phyloP scores from a whole-genome alignment of 2,113 vertebrate species.

The Gavia stellata region DNA sequence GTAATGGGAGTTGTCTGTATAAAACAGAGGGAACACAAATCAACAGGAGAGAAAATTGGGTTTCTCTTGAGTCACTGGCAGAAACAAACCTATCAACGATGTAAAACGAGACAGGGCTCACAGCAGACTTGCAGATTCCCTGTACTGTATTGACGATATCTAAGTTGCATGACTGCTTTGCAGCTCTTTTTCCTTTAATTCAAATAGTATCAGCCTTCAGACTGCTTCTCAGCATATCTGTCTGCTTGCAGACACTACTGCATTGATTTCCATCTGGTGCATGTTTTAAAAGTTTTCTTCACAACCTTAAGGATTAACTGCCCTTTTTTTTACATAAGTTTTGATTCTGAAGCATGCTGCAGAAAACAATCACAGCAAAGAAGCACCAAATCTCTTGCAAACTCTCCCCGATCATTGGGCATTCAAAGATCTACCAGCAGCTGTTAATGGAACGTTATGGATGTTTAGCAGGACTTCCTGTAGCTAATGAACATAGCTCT shows the following conservation, averaged over 20 bases:
- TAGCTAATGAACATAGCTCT: slow-evolving; percentile 50
- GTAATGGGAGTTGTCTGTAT: slow-evolving; percentile 4
- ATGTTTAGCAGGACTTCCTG: slow-evolving; percentile 59
- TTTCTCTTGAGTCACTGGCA: slow-evolving; percentile 6
- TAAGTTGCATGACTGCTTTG: background rate
- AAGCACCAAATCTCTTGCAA: slow-evolving; percentile 19
- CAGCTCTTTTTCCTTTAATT: background rate
- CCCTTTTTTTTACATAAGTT: background rate
- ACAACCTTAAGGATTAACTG: background rate
- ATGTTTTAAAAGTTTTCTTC: background rate
- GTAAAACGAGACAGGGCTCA: background rate
- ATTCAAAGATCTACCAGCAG: slow-evolving; percentile 34
- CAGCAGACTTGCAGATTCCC: background rate
- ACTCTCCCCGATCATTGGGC: background rate
- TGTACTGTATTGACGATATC: background rate
- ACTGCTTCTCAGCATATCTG: background rate
- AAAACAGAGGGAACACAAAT: slow-evolving; percentile 25
- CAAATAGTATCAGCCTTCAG: background rate
- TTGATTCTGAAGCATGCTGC: background rate
- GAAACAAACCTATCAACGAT: background rate
- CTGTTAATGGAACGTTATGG: slow-evolving; percentile 32
- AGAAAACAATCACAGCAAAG: slow-evolving; percentile 45
- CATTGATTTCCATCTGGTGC: slow-evolving; percentile 32
- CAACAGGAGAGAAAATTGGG: slow-evolving; percentile 1
- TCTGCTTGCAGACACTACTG: slow-evolving; percentile 19